Percentiles rank a stretch among this genome's conserved stretches.
phyloP scores from a whole-genome alignment of 2,797 vertebrate species.

The Neostethus bicornis region DNA sequence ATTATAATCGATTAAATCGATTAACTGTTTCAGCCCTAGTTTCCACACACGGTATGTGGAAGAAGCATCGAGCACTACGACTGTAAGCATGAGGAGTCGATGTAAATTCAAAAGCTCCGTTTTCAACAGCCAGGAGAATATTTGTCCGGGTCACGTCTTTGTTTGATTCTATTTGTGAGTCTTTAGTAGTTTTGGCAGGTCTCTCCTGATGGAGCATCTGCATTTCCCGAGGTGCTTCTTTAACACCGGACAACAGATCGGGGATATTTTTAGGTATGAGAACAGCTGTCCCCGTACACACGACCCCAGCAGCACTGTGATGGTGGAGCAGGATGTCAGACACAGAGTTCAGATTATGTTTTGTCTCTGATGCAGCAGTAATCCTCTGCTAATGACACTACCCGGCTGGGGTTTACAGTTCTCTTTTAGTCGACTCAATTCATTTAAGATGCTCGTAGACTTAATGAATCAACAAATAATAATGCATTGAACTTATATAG shows the following conservation, averaged over 20 bases:
- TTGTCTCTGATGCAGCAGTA: not conserved
- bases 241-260: conserved; percentile 56
- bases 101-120: too few relatives aligned
- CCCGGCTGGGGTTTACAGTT: too few relatives aligned
- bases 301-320: conserved; percentile 15
- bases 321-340: conserved; percentile 10
- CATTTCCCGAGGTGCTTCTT: conserved; percentile 37
- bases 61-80: too few relatives aligned
- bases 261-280: conserved; percentile 61
- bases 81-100: too few relatives aligned
- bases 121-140: not conserved
- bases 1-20: too few relatives aligned
- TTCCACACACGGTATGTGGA: too few relatives aligned
- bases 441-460: too few relatives aligned
- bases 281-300: conserved; percentile 60
- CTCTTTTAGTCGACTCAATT: too few relatives aligned
- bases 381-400: not conserved
- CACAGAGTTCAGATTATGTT: conserved; percentile 3
- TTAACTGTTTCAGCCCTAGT: too few relatives aligned
- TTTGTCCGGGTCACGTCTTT: not conserved
- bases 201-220: conserved; percentile 15
- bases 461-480: too few relatives aligned
- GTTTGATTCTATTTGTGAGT: conserved; percentile 14
- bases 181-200: conserved; percentile 33
- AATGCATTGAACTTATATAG: too few relatives aligned